phyloP scores from a whole-genome alignment of 2,113 vertebrate genomes.

The Perca flavescens region DNA sequence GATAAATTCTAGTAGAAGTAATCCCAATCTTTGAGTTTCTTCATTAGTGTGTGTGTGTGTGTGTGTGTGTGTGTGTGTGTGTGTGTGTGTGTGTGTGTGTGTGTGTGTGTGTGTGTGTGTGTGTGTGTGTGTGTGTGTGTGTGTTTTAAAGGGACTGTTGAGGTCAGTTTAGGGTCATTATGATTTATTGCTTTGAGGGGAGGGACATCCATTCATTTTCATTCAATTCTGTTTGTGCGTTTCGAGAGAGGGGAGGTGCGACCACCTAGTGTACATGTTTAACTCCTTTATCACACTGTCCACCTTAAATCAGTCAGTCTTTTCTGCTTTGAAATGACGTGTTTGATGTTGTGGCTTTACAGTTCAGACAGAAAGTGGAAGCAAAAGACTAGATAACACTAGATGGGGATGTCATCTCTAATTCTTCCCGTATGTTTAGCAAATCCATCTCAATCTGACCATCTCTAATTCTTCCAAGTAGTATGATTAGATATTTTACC shows the following conservation, averaged over 20 bases:
- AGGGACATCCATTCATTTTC: neutral
- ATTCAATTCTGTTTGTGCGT: neutral
- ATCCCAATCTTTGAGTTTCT: no score
- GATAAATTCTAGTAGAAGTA: no score
- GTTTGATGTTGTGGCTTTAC: neutral
- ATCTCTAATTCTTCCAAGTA: neutral
- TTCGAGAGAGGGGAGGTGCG: neutral
- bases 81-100: no score
- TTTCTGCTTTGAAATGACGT: neutral
- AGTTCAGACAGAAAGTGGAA: neutral
- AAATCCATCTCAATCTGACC: neutral
- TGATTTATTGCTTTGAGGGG: slow-evolving; percentile 45
- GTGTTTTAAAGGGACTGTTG: neutral
- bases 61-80: no score
- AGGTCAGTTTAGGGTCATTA: slow-evolving; percentile 44
- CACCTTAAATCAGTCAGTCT: neutral
- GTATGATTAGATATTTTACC: neutral
- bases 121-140: neutral
- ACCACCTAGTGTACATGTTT: neutral
- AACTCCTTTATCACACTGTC: slow-evolving; percentile 9
- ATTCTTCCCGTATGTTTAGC: neutral
- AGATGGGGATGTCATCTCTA: slow-evolving; percentile 2
- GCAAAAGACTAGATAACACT: neutral
- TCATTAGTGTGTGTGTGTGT: no score
- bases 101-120: no score